Conservation (phyloP, 2,797 vertebrate genomes). For the Acomys russatus region DNA sequence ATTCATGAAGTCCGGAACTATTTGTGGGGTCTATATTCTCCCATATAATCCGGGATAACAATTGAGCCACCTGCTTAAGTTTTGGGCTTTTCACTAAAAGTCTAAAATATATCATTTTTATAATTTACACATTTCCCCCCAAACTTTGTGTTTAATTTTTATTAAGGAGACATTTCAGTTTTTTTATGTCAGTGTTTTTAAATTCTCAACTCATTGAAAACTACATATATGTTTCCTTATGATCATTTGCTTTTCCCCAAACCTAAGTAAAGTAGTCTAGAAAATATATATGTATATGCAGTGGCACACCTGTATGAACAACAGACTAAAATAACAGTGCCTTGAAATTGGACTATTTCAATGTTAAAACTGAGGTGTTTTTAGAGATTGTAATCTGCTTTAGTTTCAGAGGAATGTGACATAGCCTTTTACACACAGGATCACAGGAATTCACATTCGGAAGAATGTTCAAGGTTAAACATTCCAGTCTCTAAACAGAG, state of each 20-base stretch:
- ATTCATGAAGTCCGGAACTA: conserved; percentile 82
- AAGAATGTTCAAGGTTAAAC: not conserved
- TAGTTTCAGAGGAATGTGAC: not conserved
- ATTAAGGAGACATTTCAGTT: conserved; percentile 19
- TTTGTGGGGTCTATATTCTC: conserved; percentile 81
- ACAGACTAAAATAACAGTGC: not conserved
- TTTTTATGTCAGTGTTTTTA: not conserved
- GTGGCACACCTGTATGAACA: not conserved
- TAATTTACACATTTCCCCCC: conserved; percentile 8
- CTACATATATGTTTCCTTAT: not conserved
- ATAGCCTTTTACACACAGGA: not conserved
- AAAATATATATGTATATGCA: not conserved
- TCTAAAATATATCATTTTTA: conserved; percentile 27
- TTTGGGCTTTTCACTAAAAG: conserved; percentile 57
- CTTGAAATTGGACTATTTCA: not conserved
- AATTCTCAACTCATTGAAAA: not conserved
- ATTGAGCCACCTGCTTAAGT: conserved; percentile 67
- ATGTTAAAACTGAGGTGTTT: not conserved
- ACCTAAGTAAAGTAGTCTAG: not conserved
- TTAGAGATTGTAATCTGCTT: not conserved
- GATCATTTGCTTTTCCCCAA: conserved; percentile 34
- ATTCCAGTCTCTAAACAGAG: not conserved
- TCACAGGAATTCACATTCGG: not conserved
- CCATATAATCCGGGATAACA: conserved; percentile 71
- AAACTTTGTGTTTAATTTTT: conserved; percentile 16